Base-by-base conservation (phyloP, 2,888 invertebrate genomes). In the Stenurella melanura region DNA sequence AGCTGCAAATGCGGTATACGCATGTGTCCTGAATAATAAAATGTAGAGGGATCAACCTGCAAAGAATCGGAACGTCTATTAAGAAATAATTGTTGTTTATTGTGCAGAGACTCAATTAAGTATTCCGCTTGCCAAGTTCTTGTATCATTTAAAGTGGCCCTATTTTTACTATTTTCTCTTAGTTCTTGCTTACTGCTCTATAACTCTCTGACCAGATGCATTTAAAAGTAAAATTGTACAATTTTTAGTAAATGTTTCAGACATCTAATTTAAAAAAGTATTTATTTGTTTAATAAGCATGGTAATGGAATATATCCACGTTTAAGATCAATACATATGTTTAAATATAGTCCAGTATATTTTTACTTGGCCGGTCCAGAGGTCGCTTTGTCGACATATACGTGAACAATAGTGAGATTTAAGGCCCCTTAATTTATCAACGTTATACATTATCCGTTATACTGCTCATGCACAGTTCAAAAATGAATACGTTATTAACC, bases 21-120 rank as follows among this genome's bases (percentile, higher is more conserved):
- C 67, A 73, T 69, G 73, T 78, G 78, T 57, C 73, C 70, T 75
- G 78, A 78, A 78, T 78, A 78, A 60, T 63, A 76, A 76, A 38
- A 21, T 63, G 38, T 34, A 61, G 17, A 73, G 69, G 76, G 75
- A 78, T 78, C 73, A 75, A 73, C 57, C 70, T 58, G 71, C 71
- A 71, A 61, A 58, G 82, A 82, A 83, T 85, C 82, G 84, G 80
- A 81, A 84, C 83, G 84, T 86, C 85, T 84, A 86, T 86, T 86
- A 86, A 81, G 77, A 79, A 80, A 86, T 86, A 86, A 86, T 86
- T 86, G 86, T 86, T 85, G 85, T 86, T 86, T 86, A 86, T 86
- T 84, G 86, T 82, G 81, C 81, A 80, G 81, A 80, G 81, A 75
- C 78, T 83, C 84, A 84, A 86, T 86, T 86, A 85, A 82, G 83